Conservation (phyloP, 2,888 invertebrate genomes). For the Exocentrus adspersus region DNA sequence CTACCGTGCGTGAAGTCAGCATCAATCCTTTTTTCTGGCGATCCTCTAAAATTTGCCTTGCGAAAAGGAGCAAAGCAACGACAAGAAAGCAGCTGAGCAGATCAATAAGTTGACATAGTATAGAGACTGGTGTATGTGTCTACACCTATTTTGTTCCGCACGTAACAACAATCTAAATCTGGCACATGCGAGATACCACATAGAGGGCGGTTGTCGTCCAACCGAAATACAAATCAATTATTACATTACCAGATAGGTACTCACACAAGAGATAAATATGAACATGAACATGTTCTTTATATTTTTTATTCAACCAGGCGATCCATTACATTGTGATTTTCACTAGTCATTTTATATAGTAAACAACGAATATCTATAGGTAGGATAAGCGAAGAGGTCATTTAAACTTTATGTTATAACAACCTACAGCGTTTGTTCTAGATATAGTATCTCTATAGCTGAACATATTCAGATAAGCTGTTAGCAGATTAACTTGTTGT, state of each 20-base stretch:
- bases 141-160: constrained; percentile 3
- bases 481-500: not conserved
- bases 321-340: too few relatives aligned
- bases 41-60: constrained; percentile 9
- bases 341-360: too few relatives aligned
- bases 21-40: constrained; percentile 27
- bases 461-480: not conserved
- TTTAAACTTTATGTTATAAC: not conserved
- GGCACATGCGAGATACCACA: not conserved
- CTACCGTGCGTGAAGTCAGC: constrained; percentile 1
- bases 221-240: too few relatives aligned
- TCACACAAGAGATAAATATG: too few relatives aligned
- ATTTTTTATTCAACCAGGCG: too few relatives aligned
- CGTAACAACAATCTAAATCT: not conserved
- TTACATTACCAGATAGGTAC: too few relatives aligned
- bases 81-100: constrained; percentile 24
- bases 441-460: not conserved
- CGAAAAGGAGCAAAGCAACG: constrained; percentile 11
- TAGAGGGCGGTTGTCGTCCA: not conserved
- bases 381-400: not conserved
- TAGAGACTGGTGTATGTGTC: constrained; percentile 13
- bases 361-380: not conserved
- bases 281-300: too few relatives aligned
- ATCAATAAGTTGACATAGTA: constrained; percentile 23
- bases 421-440: not conserved